Conservation (phyloP, 1,140 invertebrate genomes). For the Temnothorax longispinosus region DNA sequence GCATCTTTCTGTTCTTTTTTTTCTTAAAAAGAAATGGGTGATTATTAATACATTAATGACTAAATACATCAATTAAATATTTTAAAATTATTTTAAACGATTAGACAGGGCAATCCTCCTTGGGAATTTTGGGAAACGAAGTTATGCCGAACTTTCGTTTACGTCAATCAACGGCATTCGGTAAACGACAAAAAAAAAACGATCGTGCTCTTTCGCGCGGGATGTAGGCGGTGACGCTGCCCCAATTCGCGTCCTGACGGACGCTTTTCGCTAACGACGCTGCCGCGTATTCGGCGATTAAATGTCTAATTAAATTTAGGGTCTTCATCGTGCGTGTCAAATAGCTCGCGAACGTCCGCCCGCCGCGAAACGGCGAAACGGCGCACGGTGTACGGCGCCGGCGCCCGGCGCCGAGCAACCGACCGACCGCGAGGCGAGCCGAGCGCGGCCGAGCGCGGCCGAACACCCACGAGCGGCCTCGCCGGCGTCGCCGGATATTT, state of each 20-base stretch:
- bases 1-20: no score
- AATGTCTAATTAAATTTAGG: constrained; percentile 3
- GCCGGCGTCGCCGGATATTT: constrained; percentile 78
- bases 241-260: background rate
- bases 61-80: background rate
- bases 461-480: constrained; percentile 77
- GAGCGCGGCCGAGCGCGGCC: constrained; percentile 54
- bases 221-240: background rate
- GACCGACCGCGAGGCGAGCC: constrained; percentile 31
- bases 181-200: background rate
- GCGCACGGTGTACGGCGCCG: no score
- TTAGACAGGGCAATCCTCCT: background rate
- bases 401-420: no score
- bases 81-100: background rate
- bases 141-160: background rate
- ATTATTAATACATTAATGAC: no score
- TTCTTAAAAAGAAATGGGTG: no score
- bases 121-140: background rate
- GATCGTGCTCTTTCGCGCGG: background rate
- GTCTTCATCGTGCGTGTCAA: background rate
- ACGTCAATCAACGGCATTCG: background rate
- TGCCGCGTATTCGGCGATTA: background rate
- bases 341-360: constrained; percentile 40
- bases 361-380: background rate
- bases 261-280: background rate